A percentile compares a stretch with the other conserved stretches of the same genome.
Evolutionary conservation across 2,113 vertebrate genomes (phyloP).

Genomic region (Bubo blakistoni): DNA sequence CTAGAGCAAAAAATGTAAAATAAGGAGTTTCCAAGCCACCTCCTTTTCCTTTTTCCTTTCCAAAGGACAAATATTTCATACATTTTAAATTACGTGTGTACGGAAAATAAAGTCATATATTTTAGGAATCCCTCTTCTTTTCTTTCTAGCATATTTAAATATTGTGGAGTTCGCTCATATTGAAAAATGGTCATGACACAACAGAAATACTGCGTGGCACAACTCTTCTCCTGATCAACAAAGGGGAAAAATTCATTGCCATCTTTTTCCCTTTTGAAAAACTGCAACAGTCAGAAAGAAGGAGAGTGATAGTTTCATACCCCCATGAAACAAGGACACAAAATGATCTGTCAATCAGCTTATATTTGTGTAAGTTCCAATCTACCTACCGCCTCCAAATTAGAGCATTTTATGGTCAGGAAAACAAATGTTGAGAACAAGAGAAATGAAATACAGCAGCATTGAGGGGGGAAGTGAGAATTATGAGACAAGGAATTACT

Average conservation of each 20-base stretch:
- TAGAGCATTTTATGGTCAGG: neutral
- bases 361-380: neutral
- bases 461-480: neutral
- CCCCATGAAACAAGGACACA: neutral
- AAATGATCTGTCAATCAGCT: neutral
- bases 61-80: constrained; percentile 23
- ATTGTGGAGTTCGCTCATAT: neutral
- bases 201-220: neutral
- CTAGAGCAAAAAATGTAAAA: constrained; percentile 4
- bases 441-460: neutral
- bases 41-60: constrained; percentile 3
- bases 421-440: neutral
- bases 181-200: constrained; percentile 16
- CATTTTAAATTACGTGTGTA: constrained; percentile 18
- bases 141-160: neutral
- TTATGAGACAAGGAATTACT: neutral
- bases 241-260: neutral
- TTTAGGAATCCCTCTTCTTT: neutral
- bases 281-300: neutral
- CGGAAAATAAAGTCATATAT: neutral
- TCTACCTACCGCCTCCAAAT: neutral
- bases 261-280: neutral
- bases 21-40: constrained; percentile 16
- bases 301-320: neutral
- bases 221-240: neutral